Evolutionary conservation across 2,888 invertebrate genomes (phyloP).

Genomic region (Sarcophaga subvicina): DNA sequence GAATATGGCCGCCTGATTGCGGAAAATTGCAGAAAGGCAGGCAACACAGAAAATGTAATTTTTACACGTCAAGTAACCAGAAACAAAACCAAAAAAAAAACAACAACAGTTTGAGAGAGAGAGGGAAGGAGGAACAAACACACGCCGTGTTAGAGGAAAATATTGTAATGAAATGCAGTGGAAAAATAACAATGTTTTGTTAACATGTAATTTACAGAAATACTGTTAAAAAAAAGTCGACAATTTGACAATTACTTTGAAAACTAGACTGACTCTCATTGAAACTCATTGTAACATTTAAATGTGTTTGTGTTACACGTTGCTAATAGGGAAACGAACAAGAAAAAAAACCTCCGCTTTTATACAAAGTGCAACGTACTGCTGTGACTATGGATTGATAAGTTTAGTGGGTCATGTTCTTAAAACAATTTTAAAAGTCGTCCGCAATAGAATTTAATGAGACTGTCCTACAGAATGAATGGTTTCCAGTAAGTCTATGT

Average conservation of each 20-base stretch:
- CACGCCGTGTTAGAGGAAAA: not conserved
- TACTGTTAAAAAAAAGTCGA: not conserved
- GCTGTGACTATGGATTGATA: not conserved
- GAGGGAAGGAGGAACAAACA: too few species aligned
- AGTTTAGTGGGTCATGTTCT: not conserved
- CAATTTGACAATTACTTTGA: constrained; percentile 17
- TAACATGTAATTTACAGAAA: not conserved
- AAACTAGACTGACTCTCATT: not conserved
- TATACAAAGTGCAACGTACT: too few species aligned
- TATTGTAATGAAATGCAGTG: not conserved
- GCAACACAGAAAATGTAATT: not conserved
- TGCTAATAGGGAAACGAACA: too few species aligned
- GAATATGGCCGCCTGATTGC: not conserved
- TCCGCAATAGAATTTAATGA: too few species aligned
- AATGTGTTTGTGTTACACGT: not conserved
- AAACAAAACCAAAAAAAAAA: not conserved
- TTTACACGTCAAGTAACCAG: not conserved
- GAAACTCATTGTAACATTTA: not conserved
- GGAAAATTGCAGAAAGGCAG: not conserved
- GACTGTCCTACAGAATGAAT: too few species aligned
- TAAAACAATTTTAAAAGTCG: too few species aligned
- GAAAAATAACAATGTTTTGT: constrained; percentile 15
- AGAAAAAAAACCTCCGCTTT: too few species aligned
- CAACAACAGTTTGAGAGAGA: too few species aligned
- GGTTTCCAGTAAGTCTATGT: too few species aligned